These are phyloP conservation scores for Chironex yamaguchii DNA, from an alignment of 30 jellyfish, hydroid and myxozoan species.

Conservation along the genomic window DNA sequence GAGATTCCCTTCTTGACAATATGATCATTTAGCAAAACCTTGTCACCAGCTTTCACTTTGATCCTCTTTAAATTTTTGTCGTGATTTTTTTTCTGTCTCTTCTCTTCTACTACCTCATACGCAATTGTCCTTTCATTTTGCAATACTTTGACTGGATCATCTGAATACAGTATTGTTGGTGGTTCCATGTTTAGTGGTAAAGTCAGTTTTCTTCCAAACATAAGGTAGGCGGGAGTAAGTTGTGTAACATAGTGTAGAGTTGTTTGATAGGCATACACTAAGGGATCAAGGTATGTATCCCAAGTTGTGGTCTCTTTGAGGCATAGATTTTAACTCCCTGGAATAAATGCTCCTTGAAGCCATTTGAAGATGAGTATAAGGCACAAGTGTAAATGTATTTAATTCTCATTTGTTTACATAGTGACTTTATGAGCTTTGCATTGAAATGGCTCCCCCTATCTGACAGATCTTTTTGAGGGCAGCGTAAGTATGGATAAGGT, in stretches of 20 bases:
- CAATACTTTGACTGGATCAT: neutral
- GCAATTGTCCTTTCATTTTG: neutral
- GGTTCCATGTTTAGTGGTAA: neutral
- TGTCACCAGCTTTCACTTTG: slow-evolving; percentile 11
- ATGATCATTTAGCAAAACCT: slow-evolving; percentile 35
- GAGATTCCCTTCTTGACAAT: slow-evolving; percentile 1
- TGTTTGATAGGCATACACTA: neutral
- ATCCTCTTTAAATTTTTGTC: neutral
- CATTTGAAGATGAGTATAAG: neutral
- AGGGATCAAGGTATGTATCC: neutral
- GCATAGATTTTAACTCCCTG: neutral
- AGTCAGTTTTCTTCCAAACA: neutral
- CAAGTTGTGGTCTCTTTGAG: neutral
- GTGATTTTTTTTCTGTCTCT: neutral
- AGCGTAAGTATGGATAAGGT: neutral
- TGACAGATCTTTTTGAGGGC: neutral
- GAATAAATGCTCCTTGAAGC: neutral
- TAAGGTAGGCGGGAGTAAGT: neutral
- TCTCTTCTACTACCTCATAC: neutral
- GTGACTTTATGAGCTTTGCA: neutral
- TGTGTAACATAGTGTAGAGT: neutral
- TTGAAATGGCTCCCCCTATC: slow-evolving; percentile 4
- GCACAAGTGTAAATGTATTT: neutral
- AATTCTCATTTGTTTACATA: neutral
- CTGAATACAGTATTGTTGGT: neutral